phyloP scores from a whole-genome alignment of 2,888 invertebrate genomes.

The Pelosia muscerda region DNA sequence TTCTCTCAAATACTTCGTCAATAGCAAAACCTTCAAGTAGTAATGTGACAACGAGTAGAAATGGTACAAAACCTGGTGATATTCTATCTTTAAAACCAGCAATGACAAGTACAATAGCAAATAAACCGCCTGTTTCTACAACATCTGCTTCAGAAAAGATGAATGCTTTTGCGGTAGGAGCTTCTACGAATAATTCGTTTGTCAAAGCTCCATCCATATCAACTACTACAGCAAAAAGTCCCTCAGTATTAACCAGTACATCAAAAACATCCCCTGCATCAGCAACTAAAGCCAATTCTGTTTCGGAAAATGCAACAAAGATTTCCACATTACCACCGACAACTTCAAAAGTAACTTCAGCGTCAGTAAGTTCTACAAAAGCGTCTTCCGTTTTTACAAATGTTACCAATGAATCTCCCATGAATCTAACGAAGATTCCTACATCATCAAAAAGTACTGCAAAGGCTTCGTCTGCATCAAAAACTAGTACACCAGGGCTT shows the following conservation, averaged over 20 bases:
- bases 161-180: conserved; percentile 27
- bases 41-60: conserved; percentile 29
- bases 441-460: neutral
- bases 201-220: neutral
- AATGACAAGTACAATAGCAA: conserved; percentile 22
- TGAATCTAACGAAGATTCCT: neutral
- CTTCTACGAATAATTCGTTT: conserved; percentile 21
- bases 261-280: neutral
- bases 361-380: neutral
- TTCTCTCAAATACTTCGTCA: neutral
- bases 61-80: conserved; percentile 25
- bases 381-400: neutral
- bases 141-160: conserved; percentile 31
- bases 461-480: neutral
- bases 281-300: neutral
- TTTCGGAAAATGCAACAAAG: conserved; percentile 3
- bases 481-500: neutral
- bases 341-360: neutral
- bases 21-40: conserved; percentile 22
- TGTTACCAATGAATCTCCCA: neutral
- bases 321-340: neutral
- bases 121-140: conserved; percentile 20
- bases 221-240: neutral
- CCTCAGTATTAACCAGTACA: conserved; percentile 5
- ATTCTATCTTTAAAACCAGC: conserved; percentile 32